Base-by-base conservation (phyloP, 1,140 invertebrate species). In the Drosophila mayri region DNA sequence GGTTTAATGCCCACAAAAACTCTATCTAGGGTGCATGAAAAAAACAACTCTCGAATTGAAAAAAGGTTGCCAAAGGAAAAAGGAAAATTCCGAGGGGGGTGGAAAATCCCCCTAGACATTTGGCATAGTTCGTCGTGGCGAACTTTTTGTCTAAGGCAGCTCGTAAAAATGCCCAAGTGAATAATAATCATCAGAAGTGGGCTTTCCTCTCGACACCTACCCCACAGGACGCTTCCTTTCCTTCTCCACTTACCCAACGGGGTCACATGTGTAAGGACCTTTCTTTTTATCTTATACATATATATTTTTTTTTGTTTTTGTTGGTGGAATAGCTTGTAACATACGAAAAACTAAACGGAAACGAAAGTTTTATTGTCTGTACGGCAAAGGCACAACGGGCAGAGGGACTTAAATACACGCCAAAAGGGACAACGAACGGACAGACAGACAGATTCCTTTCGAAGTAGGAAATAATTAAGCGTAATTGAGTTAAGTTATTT, bases 101-200 rank as follows among this genome's bases (percentile, higher is more conserved):
- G 38, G 37, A 50, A 76, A 72, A 70, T 72, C 78, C 77, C 77
- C 65, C 65, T 62, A 87, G 84, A 83, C 85, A 74, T 78, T 87
- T 84, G 83, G 75, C 43, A 87, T 86, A 86, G 83, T 86, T 79
- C 32, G 55, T 58, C 61, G 68, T 78, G 77, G 65, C 77, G 80
- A 87, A 86, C 76, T 82, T 87, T 87, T 91, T 82, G 79, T 86
- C 83, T 84, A 91, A 90, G 81, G 81, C 87, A 91, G 87, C 81
- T 91, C 86, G 87, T 90, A 90, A 91, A 90, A 90, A 90, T 90
- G 86, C 86, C 86, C 86, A 90, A 90, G 86, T 91, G 86, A 90
- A 90, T 90, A 90, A 90, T 90, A 90, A 90, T 91, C 81, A 90
- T 88, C 85, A 88, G 85, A 68, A 90, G 60, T 79, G 79, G 67